Percentiles rank a stretch among this genome's conserved stretches.
Evolutionary conservation across 2,797 vertebrate species (phyloP).

Genomic region (Kryptopterus vitreolus): DNA sequence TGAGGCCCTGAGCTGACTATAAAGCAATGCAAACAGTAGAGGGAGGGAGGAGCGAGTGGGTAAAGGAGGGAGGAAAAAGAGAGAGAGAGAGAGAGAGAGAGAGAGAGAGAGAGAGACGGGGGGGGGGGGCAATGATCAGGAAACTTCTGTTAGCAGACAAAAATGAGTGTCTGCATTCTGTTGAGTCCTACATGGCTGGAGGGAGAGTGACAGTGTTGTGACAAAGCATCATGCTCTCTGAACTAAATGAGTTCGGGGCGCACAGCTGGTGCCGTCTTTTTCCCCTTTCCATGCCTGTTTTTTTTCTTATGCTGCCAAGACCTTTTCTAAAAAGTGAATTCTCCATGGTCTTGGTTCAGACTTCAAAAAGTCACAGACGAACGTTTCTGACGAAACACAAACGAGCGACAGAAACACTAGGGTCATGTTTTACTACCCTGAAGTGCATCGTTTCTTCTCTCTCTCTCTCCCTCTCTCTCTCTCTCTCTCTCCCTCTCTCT

Average conservation of each 20-base stretch:
- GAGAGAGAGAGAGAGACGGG: constrained; percentile 28
- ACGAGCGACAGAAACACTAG: neutral
- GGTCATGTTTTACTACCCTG: neutral
- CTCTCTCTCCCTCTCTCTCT: neutral
- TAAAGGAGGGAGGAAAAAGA: neutral
- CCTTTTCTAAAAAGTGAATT: constrained; percentile 44
- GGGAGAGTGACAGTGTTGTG: constrained; percentile 46
- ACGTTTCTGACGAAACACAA: constrained; percentile 36
- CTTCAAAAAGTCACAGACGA: constrained; percentile 39
- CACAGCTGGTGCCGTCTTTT: constrained; percentile 51
- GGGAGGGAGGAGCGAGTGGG: constrained; percentile 5
- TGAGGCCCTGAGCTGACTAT: constrained; percentile 21
- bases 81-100: constrained; percentile 4
- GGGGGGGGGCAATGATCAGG: constrained; percentile 37
- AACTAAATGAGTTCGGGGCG: constrained; percentile 54
- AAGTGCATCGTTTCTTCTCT: neutral
- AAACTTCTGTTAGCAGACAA: constrained; percentile 40
- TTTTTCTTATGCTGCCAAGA: constrained; percentile 41
- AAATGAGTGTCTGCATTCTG: constrained; percentile 44
- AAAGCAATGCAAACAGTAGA: constrained; percentile 28
- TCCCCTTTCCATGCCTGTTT: constrained; percentile 39
- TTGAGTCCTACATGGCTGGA: constrained; percentile 47
- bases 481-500: neutral
- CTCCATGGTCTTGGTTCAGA: constrained; percentile 43
- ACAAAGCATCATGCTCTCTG: constrained; percentile 46